phyloP scores from a whole-genome alignment of 2,888 invertebrate genomes.

The Onthophagus sagittarius region DNA sequence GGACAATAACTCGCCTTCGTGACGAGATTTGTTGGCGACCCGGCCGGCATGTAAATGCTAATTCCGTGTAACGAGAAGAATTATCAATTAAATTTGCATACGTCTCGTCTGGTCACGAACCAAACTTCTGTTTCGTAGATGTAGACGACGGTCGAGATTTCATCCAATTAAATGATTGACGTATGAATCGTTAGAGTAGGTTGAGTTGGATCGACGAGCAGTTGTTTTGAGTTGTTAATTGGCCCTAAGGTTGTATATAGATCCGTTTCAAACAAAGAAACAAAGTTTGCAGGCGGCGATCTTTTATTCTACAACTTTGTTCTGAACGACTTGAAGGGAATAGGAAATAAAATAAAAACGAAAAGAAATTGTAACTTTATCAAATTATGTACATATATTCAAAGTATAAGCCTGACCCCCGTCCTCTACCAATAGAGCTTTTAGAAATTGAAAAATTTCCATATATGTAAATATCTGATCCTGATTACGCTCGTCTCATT shows the following conservation, averaged over 20 bases:
- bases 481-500: constrained; percentile 21
- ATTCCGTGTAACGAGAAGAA: constrained; percentile 22
- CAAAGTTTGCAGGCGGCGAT: neutral
- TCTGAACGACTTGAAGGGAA: neutral
- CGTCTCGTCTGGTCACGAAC: constrained; percentile 7
- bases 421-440: constrained; percentile 1
- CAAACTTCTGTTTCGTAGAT: neutral
- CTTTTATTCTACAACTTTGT: neutral
- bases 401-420: neutral
- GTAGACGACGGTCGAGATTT: neutral
- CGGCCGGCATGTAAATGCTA: constrained; percentile 20
- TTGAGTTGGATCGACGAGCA: neutral
- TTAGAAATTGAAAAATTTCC: constrained; percentile 25
- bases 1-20: constrained; percentile 18
- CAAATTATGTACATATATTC: neutral
- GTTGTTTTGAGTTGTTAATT: constrained; percentile 5
- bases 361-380: neutral
- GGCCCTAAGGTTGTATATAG: neutral
- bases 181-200: neutral
- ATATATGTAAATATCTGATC: constrained; percentile 22
- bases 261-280: neutral
- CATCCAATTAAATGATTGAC: constrained; percentile 5
- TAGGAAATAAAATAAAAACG: neutral
- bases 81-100: constrained; percentile 23
- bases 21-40: constrained; percentile 17